Evolutionary conservation across 92 coral and sea anemone species (phyloP).

Genomic region (Pocillopora meandrina): DNA sequence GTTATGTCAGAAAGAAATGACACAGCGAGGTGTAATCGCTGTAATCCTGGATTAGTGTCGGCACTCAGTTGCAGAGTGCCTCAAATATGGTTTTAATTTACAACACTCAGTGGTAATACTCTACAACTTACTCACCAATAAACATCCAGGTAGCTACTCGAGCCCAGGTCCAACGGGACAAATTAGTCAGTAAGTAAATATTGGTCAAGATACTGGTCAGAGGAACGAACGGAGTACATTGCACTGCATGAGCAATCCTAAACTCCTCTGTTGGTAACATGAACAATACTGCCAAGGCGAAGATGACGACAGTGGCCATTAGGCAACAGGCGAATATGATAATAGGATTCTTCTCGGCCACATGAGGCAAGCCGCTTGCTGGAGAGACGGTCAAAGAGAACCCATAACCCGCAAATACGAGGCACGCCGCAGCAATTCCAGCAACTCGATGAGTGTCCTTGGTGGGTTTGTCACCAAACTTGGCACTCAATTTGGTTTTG

Average conservation of each 20-base stretch:
- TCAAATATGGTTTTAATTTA: no score
- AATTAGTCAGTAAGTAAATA: conserved; percentile 68
- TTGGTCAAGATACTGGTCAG: conserved; percentile 67
- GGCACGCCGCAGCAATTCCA: conserved; percentile 58
- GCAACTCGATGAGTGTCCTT: conserved; percentile 58
- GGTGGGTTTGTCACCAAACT: conserved; percentile 34
- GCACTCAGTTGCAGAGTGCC: no score
- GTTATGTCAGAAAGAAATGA: no score
- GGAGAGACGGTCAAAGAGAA: conserved; percentile 54
- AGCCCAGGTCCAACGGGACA: conserved; percentile 79
- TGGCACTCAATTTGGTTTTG: conserved; percentile 8
- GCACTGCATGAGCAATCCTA: conserved; percentile 49
- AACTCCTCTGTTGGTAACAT: conserved; percentile 61
- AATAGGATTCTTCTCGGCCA: conserved; percentile 34
- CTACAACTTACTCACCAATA: conserved; percentile 64
- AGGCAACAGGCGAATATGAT: conserved; percentile 55
- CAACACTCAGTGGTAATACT: not conserved
- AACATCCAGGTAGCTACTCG: conserved; percentile 82
- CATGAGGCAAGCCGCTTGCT: conserved; percentile 32
- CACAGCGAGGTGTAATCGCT: no score
- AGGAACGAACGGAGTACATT: conserved; percentile 66
- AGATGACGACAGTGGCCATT: conserved; percentile 28
- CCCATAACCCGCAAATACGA: conserved; percentile 52
- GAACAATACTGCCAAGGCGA: conserved; percentile 55
- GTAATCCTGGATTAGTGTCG: no score